Evolutionary conservation across 2,888 invertebrate species (phyloP).

Genomic region (Stictocephala bisonia): DNA sequence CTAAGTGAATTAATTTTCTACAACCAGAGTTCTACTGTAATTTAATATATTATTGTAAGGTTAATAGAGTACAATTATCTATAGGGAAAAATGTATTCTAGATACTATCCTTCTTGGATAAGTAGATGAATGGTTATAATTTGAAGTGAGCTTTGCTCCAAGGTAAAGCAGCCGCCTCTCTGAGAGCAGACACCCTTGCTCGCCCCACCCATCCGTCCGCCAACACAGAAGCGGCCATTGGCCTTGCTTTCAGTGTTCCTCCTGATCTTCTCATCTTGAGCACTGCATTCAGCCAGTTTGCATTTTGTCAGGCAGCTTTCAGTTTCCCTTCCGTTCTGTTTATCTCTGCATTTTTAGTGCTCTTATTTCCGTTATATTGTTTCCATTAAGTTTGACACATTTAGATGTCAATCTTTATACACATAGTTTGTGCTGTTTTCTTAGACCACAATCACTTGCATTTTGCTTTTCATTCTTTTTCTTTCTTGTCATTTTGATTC

Average conservation of each 20-base stretch:
- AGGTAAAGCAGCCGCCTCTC: no score
- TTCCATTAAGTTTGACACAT: constrained; percentile 35
- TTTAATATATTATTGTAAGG: no score
- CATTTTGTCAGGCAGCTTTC: constrained; percentile 44
- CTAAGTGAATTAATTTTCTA: no score
- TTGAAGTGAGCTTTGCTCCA: no score
- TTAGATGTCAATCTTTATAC: constrained; percentile 31
- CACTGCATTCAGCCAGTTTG: constrained; percentile 43
- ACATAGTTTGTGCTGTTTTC: constrained; percentile 32
- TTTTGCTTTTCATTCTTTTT: constrained; percentile 41
- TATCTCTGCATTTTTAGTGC: constrained; percentile 24
- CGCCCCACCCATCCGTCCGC: no score
- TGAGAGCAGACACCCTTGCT: constrained; percentile 34
- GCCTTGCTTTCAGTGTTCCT: constrained; percentile 45
- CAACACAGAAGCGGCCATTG: constrained; percentile 7
- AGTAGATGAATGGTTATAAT: no score
- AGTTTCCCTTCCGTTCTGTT: constrained; percentile 11
- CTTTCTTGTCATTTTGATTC: constrained; percentile 16
- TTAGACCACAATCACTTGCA: constrained; percentile 40
- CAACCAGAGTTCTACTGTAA: no score
- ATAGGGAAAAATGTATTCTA: no score
- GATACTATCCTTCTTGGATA: no score
- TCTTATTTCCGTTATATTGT: constrained; percentile 32
- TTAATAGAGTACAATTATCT: no score
- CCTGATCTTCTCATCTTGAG: constrained; percentile 10